Percentiles rank a stretch among this genome's conserved stretches.
Conservation (phyloP, 2,888 invertebrate species). For the Seira ritae region DNA sequence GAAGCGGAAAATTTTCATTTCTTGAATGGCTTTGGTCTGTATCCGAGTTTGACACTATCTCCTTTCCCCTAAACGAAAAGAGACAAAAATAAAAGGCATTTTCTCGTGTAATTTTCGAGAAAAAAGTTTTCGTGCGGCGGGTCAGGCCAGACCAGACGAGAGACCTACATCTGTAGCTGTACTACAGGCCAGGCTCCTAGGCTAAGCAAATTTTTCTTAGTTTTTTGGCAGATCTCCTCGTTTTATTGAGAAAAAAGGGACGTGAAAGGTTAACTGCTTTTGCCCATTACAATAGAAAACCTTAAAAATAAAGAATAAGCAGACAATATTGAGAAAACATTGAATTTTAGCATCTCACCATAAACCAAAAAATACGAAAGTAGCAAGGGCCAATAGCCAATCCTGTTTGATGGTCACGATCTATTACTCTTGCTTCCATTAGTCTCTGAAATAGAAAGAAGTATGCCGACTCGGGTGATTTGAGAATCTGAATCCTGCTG, state of each 20-base stretch:
- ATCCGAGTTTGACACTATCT: constrained; percentile 35
- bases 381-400: constrained; percentile 17
- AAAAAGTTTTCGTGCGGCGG: too few species aligned
- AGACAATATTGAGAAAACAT: neutral
- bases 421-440: constrained; percentile 14
- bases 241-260: neutral
- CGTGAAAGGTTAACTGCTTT: constrained; percentile 27
- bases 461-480: constrained; percentile 3
- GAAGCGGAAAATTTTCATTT: constrained; percentile 24
- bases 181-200: neutral
- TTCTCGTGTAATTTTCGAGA: neutral
- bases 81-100: neutral
- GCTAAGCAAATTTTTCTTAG: neutral
- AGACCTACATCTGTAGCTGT: too few species aligned
- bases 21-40: constrained; percentile 3
- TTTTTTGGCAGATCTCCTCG: neutral
- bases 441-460: constrained; percentile 10
- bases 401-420: constrained; percentile 19
- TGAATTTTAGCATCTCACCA: neutral
- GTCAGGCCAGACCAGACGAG: too few species aligned
- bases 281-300: constrained; percentile 6
- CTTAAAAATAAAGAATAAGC: neutral
- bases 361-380: neutral
- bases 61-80: neutral
- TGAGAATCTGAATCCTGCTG: constrained; percentile 5